A percentile compares a stretch with the other conserved stretches of the same genome.
These are phyloP conservation scores for Discoglossus pictus DNA, from an alignment of 2,797 vertebrate species.

Conservation along the genomic window DNA sequence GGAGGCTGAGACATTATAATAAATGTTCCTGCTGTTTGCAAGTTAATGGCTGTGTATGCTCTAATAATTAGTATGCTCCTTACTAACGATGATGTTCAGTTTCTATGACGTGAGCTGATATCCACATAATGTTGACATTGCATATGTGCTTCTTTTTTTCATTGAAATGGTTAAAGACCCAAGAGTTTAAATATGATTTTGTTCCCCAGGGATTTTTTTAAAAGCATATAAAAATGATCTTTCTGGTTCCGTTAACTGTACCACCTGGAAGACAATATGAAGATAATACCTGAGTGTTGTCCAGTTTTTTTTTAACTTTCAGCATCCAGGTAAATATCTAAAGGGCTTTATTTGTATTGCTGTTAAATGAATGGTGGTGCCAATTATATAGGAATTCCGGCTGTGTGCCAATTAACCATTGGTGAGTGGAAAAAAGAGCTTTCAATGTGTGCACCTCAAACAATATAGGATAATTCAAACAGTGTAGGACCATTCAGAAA, in stretches of 20 bases:
- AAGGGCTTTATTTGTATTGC: conserved; percentile 8
- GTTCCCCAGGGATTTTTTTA: conserved; percentile 29
- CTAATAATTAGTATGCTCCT: conserved; percentile 27
- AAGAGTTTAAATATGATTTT: conserved; percentile 42
- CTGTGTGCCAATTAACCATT: conserved; percentile 29
- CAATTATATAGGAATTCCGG: not conserved
- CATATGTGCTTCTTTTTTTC: conserved; percentile 52
- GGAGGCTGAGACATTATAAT: conserved; percentile 33
- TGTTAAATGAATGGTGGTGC: not conserved
- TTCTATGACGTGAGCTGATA: conserved; percentile 1
- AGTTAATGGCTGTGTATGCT: conserved; percentile 40
- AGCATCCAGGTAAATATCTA: not conserved
- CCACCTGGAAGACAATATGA: conserved; percentile 43
- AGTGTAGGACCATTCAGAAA: too few relatives aligned
- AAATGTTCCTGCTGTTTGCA: conserved; percentile 43
- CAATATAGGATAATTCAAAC: too few relatives aligned
- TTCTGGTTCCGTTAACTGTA: conserved; percentile 31
- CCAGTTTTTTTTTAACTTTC: not conserved
- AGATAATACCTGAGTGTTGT: conserved; percentile 30
- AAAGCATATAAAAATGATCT: conserved; percentile 39
- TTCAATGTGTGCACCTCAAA: not conserved
- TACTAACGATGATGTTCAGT: conserved; percentile 17
- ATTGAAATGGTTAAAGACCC: conserved; percentile 30
- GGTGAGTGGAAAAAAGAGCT: not conserved
- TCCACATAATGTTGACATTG: conserved; percentile 33